Base-by-base conservation (phyloP, 2,113 vertebrate species). In the Oriolus oriolus region DNA sequence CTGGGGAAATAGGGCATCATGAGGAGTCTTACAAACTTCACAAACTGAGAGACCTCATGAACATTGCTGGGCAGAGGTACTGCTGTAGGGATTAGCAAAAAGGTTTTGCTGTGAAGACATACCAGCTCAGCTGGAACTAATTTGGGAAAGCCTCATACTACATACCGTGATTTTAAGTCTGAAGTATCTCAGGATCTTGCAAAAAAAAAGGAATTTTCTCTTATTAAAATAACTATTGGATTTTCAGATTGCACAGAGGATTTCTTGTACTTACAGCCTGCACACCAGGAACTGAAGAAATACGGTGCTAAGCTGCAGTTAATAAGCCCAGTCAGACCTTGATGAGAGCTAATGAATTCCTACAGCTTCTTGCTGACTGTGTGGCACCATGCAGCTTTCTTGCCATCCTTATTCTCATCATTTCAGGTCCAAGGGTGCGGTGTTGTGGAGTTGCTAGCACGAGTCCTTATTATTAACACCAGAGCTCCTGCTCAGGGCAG, bases 311-410 rank as follows among this genome's bases (percentile, higher is more conserved):
- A 89, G 64, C 20, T 78, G 77, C 53, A 83, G n/a, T 76, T 94
- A 95, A 88, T 76, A 90, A 96, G 39, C 75, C 41, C 54, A 86
- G 63, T 63, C 71, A 92, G 88, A 83, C n/a, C 71, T n/a, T 63
- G 68, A 92, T 61, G 66, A 54, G 59, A 92, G 64, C 31, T 92
- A 88, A 95, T 61, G 50, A 90, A 90, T 79, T 76, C 90, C 50
- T 30, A 24, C 0, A 3, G 54, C 64, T 84, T 80, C 79, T 86
- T 74, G 49, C 68, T 80, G 49, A 76, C 59, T 53, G 23, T 37
- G 39, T 57, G 63, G 64, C 20, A 2, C 54, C 79, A 70, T 20
- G 27, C 41, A 70, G 68, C 59, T 95, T 90, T 59, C 83, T 63
- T 63, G 50, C 35, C 59, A 77, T 65, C 33, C 23, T 86, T 59